Evolutionary conservation across 2,113 vertebrate species (phyloP).

Genomic region (Verasper variegatus): DNA sequence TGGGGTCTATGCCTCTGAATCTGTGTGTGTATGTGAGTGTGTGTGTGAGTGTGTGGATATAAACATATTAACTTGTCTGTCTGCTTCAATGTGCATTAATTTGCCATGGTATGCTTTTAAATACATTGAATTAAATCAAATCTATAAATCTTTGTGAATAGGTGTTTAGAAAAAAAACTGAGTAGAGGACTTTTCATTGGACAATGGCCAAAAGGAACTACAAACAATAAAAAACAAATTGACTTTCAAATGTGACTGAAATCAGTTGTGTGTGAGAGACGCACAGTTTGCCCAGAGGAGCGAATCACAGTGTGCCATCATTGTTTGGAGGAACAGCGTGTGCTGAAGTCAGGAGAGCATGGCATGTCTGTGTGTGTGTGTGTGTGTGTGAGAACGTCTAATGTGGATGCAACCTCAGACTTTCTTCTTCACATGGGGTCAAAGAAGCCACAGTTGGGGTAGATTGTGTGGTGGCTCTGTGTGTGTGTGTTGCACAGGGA

Average conservation of each 20-base stretch:
- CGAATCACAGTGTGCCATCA: conserved; percentile 26
- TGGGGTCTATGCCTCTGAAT: conserved; percentile 15
- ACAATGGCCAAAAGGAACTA: not conserved
- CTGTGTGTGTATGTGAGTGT: not conserved
- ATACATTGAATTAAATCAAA: not conserved
- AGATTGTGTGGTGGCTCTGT: not conserved
- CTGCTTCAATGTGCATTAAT: not conserved
- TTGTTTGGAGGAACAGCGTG: conserved; percentile 30
- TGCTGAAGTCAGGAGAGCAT: conserved; percentile 21
- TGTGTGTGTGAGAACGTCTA: not conserved
- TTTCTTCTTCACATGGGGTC: conserved; percentile 26
- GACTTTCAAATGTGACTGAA: conserved; percentile 13
- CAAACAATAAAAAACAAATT: not conserved
- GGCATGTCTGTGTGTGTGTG: not conserved
- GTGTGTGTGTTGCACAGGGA: conserved; percentile 21
- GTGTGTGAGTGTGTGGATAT: not conserved
- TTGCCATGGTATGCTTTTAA: not conserved
- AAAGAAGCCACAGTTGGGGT: not conserved
- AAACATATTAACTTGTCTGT: conserved; percentile 25
- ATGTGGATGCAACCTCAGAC: conserved; percentile 19
- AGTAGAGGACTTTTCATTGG: not conserved
- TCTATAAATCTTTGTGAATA: too few relatives aligned
- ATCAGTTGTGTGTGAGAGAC: not conserved
- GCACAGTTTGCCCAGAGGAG: conserved; percentile 2
- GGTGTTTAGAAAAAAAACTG: not conserved